Evolutionary conservation across 2,797 vertebrate species (phyloP).

Genomic region (Anomalospiza imberbis): DNA sequence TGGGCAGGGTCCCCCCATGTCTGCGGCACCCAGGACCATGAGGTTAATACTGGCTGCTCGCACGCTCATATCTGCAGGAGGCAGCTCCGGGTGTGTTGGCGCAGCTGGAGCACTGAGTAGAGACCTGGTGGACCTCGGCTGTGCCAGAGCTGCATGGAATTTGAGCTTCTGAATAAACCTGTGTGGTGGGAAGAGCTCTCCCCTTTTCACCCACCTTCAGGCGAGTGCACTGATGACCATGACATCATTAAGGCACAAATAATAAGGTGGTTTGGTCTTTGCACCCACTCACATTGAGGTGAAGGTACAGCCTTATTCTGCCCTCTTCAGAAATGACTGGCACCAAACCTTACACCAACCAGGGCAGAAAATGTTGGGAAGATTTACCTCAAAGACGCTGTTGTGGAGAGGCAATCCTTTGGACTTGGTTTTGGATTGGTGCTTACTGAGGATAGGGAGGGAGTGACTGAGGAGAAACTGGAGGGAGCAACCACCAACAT

Average conservation of each 20-base stretch:
- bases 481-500: neutral
- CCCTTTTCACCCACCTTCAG: neutral
- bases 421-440: neutral
- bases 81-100: neutral
- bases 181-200: neutral
- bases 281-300: neutral
- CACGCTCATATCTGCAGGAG: accelerated
- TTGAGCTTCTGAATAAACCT: neutral
- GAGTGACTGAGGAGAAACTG: neutral
- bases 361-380: neutral
- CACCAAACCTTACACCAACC: neutral
- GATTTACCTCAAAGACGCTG: neutral
- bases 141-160: neutral
- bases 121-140: neutral
- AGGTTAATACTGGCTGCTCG: neutral
- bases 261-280: neutral
- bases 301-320: neutral
- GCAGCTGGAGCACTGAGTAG: neutral
- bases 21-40: accelerated
- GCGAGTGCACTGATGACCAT: accelerated
- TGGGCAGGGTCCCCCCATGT: accelerated
- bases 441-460: neutral
- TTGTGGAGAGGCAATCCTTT: neutral
- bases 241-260: accelerated
- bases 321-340: neutral